Conservation (phyloP, 2,113 vertebrate species). For the Colius striatus region DNA sequence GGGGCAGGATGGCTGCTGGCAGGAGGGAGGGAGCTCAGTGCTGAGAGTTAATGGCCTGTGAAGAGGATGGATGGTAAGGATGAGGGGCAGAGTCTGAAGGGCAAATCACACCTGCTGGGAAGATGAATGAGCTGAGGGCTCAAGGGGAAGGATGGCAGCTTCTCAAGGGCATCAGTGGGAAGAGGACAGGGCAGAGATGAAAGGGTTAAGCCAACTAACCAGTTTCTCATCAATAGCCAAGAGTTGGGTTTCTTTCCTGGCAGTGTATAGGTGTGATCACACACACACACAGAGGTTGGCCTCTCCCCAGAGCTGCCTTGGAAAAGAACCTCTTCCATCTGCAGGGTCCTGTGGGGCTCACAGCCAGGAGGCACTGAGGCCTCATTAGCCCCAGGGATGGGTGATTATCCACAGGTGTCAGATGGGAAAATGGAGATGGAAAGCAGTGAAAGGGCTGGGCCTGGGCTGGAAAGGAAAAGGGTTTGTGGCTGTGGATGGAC, state of each 20-base stretch:
- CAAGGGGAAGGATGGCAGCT: rapidly evolving
- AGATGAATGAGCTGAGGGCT: not conserved
- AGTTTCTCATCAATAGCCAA: not conserved
- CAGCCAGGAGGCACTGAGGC: not conserved
- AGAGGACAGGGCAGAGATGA: not conserved
- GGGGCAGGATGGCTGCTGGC: not conserved
- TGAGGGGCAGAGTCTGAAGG: not conserved
- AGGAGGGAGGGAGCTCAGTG: not conserved
- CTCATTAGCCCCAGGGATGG: not conserved
- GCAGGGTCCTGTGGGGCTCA: not conserved
- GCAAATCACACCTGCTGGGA: not conserved
- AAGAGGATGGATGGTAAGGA: not conserved
- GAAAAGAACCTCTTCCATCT: not conserved
- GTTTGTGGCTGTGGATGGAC: not conserved
- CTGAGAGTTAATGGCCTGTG: not conserved
- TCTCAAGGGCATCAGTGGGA: not conserved
- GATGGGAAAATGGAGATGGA: not conserved
- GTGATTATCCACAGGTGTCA: not conserved
- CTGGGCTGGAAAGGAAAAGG: not conserved
- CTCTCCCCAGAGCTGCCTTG: not conserved
- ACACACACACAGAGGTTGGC: rapidly evolving
- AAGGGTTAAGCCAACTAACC: not conserved
- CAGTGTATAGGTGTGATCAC: not conserved
- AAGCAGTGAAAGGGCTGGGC: not conserved
- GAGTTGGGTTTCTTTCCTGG: not conserved